These are phyloP conservation scores for Spea hammondii DNA, from an alignment of 2,797 vertebrate species.

Conservation along the genomic window DNA sequence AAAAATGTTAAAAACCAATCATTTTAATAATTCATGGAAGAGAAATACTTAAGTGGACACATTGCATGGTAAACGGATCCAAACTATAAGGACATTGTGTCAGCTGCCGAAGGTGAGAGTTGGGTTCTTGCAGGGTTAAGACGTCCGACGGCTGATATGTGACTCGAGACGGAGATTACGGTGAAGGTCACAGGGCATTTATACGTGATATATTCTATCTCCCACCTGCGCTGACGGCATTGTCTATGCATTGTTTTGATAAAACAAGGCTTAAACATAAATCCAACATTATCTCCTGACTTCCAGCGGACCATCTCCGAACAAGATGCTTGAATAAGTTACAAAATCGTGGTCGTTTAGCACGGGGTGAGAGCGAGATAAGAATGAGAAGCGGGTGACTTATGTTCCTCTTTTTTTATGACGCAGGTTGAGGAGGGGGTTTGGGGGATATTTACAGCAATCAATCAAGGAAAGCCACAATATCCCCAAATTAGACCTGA, in stretches of 20 bases:
- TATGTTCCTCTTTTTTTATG: conserved; percentile 7
- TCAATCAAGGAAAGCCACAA: background rate
- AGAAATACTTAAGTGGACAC: too few relatives aligned
- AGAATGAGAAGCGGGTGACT: conserved; percentile 39
- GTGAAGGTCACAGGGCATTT: conserved; percentile 26
- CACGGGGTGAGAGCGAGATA: conserved; percentile 37
- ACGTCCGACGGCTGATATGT: background rate
- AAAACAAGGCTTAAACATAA: conserved; percentile 43
- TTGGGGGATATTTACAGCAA: background rate
- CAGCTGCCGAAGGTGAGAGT: background rate
- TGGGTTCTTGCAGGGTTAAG: conserved; percentile 23
- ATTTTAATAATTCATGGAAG: too few relatives aligned
- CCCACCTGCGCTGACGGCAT: conserved; percentile 8
- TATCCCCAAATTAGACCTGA: too few relatives aligned
- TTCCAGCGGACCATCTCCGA: conserved; percentile 35
- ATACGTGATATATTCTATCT: conserved; percentile 25
- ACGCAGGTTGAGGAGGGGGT: background rate
- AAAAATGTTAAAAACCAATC: too few relatives aligned
- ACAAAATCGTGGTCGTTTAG: conserved; percentile 14
- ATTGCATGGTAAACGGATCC: too few relatives aligned
- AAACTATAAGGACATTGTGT: too few relatives aligned
- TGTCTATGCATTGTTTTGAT: conserved; percentile 43
- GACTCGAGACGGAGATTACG: conserved; percentile 16
- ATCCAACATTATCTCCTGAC: conserved; percentile 40
- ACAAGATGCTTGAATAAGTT: conserved; percentile 42